Evolutionary conservation across 2,888 invertebrate genomes (phyloP).

Genomic region (Branchipolynoe longqiensis): DNA sequence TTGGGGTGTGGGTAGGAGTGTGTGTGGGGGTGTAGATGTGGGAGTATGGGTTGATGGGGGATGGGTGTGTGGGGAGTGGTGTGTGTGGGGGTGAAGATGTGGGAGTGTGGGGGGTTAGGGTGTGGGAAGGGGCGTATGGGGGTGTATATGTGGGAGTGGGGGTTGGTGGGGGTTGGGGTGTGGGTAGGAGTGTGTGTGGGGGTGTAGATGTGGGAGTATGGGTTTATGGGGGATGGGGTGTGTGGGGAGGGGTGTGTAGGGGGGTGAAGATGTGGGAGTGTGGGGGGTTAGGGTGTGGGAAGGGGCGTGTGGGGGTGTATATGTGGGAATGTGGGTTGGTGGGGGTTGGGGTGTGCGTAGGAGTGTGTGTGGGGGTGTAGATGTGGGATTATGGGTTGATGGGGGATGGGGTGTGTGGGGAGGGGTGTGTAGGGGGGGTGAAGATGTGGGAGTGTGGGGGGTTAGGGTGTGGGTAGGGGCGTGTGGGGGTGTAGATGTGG

Average conservation of each 20-base stretch:
- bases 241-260: too few relatives aligned
- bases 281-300: background rate
- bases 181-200: background rate
- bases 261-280: background rate
- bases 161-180: background rate
- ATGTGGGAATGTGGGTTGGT: background rate
- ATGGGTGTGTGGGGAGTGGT: background rate
- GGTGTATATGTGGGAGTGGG: background rate
- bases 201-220: background rate
- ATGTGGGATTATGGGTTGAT: background rate
- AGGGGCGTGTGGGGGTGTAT: background rate
- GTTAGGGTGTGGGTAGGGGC: too few relatives aligned
- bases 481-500: too few relatives aligned
- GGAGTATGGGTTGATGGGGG: background rate
- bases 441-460: background rate
- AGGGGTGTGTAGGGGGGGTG: too few relatives aligned
- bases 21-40: background rate
- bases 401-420: background rate
- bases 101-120: background rate
- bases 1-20: background rate
- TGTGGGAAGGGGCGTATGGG: background rate
- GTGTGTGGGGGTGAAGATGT: background rate
- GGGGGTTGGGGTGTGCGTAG: background rate
- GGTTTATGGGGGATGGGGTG: too few relatives aligned
- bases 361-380: background rate